A percentile compares a stretch with the other conserved stretches of the same genome.
phyloP scores from a whole-genome alignment of 2,888 invertebrate species.

The Drosophila multiciliata region DNA sequence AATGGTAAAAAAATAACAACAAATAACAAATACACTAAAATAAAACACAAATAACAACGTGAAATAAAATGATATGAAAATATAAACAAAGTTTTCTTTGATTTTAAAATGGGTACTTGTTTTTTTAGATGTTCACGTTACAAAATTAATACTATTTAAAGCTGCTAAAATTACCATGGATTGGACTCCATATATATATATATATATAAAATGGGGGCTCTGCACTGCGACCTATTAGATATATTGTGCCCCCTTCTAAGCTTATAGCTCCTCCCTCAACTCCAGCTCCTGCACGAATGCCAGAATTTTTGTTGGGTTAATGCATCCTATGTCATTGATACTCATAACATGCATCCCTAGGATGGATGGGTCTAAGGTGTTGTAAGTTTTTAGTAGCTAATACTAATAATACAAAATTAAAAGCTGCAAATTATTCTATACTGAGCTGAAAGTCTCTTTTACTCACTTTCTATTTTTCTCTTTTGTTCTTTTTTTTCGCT shows the following conservation, averaged over 20 bases:
- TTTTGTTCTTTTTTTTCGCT: neutral
- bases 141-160: too few species aligned
- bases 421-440: neutral
- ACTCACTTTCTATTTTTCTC: neutral
- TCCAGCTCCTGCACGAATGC: too few species aligned
- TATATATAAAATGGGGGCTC: too few species aligned
- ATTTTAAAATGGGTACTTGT: neutral
- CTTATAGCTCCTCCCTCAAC: too few species aligned
- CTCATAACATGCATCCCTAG: too few species aligned
- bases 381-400: neutral
- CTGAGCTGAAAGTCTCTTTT: neutral
- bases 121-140: neutral
- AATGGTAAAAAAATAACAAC: slow-evolving; percentile 62
- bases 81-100: slow-evolving; percentile 16
- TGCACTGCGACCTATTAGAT: too few species aligned
- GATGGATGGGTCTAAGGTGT: neutral
- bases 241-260: too few species aligned
- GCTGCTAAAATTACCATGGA: too few species aligned
- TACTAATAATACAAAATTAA: neutral
- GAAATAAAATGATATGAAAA: slow-evolving; percentile 60
- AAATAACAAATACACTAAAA: slow-evolving; percentile 37
- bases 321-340: too few species aligned
- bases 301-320: too few species aligned
- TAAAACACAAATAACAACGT: slow-evolving; percentile 36
- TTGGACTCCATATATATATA: neutral